These are phyloP conservation scores for Anomalospiza imberbis DNA, from an alignment of 2,797 vertebrate species.

Conservation along the genomic window DNA sequence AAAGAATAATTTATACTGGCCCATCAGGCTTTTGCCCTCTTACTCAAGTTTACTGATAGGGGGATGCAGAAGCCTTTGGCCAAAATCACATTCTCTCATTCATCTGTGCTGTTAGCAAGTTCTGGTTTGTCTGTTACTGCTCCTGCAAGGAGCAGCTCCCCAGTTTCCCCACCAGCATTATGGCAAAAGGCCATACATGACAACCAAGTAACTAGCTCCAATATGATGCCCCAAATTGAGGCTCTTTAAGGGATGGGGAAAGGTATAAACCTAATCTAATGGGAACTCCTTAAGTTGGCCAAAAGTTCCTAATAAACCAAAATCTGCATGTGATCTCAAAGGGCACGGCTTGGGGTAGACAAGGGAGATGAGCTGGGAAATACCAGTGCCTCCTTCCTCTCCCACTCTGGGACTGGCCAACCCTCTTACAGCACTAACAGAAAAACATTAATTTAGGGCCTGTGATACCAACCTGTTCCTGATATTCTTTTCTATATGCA, in stretches of 20 bases:
- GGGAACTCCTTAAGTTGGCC: neutral
- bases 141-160: neutral
- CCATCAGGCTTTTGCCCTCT: neutral
- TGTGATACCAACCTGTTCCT: neutral
- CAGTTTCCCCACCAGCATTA: accelerated
- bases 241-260: neutral
- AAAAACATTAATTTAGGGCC: neutral
- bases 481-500: neutral
- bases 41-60: neutral
- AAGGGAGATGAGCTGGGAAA: neutral
- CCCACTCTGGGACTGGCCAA: neutral
- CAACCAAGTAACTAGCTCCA: neutral
- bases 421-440: neutral
- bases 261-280: neutral
- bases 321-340: neutral
- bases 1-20: neutral
- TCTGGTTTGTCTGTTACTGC: neutral
- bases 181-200: neutral
- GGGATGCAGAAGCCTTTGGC: neutral
- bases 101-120: neutral
- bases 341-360: neutral
- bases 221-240: neutral
- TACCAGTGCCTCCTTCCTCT: neutral
- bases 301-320: neutral
- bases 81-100: neutral